These are phyloP conservation scores for Cephalopachus bancanus DNA, from an alignment of 2,797 vertebrate genomes.

Conservation along the genomic window DNA sequence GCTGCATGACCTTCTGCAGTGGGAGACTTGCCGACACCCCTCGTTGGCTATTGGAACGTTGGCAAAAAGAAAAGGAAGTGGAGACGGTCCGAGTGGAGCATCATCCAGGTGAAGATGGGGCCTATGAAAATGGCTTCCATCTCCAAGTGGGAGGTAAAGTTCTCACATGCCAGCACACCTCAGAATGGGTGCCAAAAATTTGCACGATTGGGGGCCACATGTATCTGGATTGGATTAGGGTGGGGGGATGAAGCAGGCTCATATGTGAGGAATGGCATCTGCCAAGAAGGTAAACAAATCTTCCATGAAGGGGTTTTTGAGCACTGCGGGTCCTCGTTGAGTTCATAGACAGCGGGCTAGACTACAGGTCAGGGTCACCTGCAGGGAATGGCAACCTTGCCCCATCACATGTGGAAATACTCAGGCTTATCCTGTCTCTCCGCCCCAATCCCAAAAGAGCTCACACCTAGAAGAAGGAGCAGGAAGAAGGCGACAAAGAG, in stretches of 20 bases:
- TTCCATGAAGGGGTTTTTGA: neutral
- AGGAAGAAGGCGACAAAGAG: neutral
- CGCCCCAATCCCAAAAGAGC: neutral
- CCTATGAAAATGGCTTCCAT: no score
- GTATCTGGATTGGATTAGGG: neutral
- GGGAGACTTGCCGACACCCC: neutral
- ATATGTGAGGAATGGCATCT: neutral
- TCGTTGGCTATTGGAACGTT: neutral
- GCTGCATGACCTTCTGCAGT: neutral
- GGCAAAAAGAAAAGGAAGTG: neutral
- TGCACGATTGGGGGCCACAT: neutral
- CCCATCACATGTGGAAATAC: neutral
- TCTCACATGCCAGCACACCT: neutral
- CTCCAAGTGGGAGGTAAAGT: neutral
- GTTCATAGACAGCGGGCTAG: neutral
- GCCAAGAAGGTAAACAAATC: neutral
- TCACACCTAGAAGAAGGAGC: neutral
- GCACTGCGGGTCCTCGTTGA: neutral
- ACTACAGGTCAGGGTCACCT: neutral
- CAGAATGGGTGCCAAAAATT: neutral
- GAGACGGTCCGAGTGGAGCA: neutral
- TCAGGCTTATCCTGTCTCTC: neutral
- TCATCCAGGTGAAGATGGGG: neutral
- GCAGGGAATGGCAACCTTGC: neutral
- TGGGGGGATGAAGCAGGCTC: neutral